phyloP scores from a whole-genome alignment of 2,113 vertebrate genomes.

The Bubalus kerabau region DNA sequence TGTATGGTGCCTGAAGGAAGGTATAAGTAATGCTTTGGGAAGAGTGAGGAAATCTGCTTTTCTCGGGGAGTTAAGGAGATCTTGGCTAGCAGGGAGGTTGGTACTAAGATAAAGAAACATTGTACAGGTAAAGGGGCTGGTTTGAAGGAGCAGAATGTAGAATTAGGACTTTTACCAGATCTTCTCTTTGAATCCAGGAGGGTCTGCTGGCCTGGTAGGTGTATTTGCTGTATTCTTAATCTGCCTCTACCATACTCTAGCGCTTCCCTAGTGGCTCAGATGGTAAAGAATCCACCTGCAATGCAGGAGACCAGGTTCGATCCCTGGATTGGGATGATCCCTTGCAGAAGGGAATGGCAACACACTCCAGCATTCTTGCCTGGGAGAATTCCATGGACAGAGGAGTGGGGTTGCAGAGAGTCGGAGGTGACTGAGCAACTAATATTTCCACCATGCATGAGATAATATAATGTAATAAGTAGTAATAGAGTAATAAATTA shows the following conservation, averaged over 20 bases:
- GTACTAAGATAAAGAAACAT: background rate
- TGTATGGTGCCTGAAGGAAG: background rate
- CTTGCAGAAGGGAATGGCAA: background rate
- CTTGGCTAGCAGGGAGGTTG: background rate
- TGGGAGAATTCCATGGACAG: background rate
- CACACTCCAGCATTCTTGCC: background rate
- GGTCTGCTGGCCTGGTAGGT: background rate
- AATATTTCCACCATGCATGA: background rate
- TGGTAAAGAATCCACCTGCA: background rate
- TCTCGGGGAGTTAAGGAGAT: background rate
- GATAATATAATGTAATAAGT: background rate
- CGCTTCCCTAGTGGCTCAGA: background rate
- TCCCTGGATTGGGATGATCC: background rate
- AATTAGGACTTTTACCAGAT: background rate
- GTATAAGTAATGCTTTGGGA: background rate
- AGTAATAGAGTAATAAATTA: background rate
- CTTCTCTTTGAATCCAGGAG: background rate
- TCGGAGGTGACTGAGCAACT: background rate
- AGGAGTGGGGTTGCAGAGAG: background rate
- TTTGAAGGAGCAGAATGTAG: background rate
- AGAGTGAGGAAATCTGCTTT: background rate
- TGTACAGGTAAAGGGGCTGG: too few species aligned
- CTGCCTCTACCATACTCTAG: background rate
- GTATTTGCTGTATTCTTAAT: background rate
- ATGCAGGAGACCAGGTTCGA: rapidly evolving